Evolutionary conservation across 2,113 vertebrate species (phyloP), one percentile per base, ranked within the genome.

Genomic region (Penelope pileata): DNA sequence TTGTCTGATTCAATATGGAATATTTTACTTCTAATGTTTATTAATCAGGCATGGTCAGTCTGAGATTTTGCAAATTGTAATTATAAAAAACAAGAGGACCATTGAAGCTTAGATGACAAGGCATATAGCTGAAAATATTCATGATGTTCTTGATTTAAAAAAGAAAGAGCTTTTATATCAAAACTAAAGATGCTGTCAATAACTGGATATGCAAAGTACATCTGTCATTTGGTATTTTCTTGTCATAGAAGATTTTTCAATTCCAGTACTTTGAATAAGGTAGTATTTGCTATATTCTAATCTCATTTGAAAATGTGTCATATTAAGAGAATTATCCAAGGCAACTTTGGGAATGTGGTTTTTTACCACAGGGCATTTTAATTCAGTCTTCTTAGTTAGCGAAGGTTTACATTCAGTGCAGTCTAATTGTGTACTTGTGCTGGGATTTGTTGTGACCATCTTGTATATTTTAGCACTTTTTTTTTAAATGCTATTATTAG

Each of bases 81-180:
- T 89, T 86, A 43, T 60, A 42, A 86, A 92, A 8, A 88, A 10
- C 34, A 50, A 38, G 69, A 72, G 58, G 42, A 59, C 45, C 1
- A 0, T 10, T 58, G 30, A 91, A 67, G 30, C 32, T 89, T 70
- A 75, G 74, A 54, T 84, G 68, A 54, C 86, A 84, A 50, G 34
- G 45, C 69, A 38, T 27, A 7, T 88, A 29, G 11, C 24, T 89
- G 93, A 79, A 93, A 94, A 95, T 84, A 81, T n/a, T 81, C 6
- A 40, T 72, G 51, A 23, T n/a, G n/a, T n/a, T 51, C 48, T 90
- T 67, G 51, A 81, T 88, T 67, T 26, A 1, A 29, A 62, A 21
- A 62, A 76, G 80, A 78, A 15, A 62, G 32, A 53, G 30, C 32
- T 58, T 58, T 29, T 51, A 64, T 19, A 43, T 70, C 11, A 54